Evolutionary conservation across 2,797 vertebrate genomes (phyloP), one percentile per base, ranked within the genome.

Genomic region (Sebastes aleutianus): DNA sequence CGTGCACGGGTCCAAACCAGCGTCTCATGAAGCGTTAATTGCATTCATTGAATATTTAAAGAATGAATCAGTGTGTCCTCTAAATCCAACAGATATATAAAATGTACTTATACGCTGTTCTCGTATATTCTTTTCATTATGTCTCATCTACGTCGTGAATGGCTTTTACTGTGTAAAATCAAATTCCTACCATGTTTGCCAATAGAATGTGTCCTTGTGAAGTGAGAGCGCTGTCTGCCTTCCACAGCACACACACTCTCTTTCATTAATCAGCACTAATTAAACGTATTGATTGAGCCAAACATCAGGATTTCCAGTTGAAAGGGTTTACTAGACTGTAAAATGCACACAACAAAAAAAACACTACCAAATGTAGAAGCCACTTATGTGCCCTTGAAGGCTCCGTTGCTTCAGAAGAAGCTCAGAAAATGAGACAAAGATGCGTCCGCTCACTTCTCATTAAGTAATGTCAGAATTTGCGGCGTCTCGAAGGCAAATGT

Each of bases 181-280:
- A 43, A 76, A 85, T 86, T 85, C 58, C 78, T 54, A 59, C 56
- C 74, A 74, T 63, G 36, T 87, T 89, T 91, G 89, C 93, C 95
- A 93, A 94, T 82, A 85, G 86, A 76, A 81, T 70, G 79, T 90
- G 92, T 95, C 71, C 64, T 93, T 96, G 83, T 78, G 89, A 93
- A 94, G 92, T 88, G 93, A 94, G 94, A 94, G 90, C 91, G 91
- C 91, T 88, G 92, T 93, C 90, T 92, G 88, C 86, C 91, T 82
- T 93, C 92, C 82, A 88, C 95, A 94, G 92, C 91, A 18, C 43
- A 18, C 43, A 47, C 94, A 93, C 91, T 63, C 90, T 84, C 92
- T 61, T 95, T 94, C 96, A 97, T 97, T 97, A 96, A 97, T 97
- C 97, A 96, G 92, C 95, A 93, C 96, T 97, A 97, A 97, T 98